These are phyloP conservation scores for Dendronephthya gigantea DNA, from an alignment of 64 coral and sea anemone species.

Conservation along the genomic window DNA sequence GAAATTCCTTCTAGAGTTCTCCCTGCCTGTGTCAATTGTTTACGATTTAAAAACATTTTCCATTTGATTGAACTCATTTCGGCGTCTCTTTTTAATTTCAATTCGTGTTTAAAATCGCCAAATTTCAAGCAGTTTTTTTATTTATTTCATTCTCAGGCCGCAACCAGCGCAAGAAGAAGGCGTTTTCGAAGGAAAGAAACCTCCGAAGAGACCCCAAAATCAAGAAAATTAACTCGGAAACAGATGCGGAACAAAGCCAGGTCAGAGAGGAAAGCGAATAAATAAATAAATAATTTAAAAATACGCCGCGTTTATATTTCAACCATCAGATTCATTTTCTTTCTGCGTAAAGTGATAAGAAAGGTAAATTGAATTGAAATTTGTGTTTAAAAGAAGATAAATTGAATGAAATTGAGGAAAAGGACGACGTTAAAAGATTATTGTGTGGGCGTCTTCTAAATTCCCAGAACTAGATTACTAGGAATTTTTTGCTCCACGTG, in stretches of 20 bases:
- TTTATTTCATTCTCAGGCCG: not conserved
- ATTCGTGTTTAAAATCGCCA: not conserved
- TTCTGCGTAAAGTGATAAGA: too few species aligned
- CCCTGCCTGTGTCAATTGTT: too few species aligned
- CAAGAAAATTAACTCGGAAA: not conserved
- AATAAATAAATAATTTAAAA: too few species aligned
- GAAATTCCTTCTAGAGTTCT: too few species aligned
- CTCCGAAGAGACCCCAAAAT: not conserved
- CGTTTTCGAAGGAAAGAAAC: not conserved
- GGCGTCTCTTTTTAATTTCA: not conserved
- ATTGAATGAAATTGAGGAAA: not conserved
- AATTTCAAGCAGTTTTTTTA: not conserved
- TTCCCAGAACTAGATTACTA: not conserved
- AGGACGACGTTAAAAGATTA: not conserved
- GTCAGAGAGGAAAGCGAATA: not conserved
- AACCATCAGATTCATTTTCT: too few species aligned
- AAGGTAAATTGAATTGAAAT: too few species aligned
- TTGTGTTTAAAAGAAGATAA: not conserved
- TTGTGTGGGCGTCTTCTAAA: not conserved
- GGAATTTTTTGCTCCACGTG: not conserved
- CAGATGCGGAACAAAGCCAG: not conserved
- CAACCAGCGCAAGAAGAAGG: not conserved
- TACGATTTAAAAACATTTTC: too few species aligned
- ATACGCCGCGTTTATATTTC: too few species aligned
- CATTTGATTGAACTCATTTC: too few species aligned